These are phyloP conservation scores for Cryptus viduatorius DNA, from an alignment of 2,888 invertebrate genomes.

Conservation along the genomic window DNA sequence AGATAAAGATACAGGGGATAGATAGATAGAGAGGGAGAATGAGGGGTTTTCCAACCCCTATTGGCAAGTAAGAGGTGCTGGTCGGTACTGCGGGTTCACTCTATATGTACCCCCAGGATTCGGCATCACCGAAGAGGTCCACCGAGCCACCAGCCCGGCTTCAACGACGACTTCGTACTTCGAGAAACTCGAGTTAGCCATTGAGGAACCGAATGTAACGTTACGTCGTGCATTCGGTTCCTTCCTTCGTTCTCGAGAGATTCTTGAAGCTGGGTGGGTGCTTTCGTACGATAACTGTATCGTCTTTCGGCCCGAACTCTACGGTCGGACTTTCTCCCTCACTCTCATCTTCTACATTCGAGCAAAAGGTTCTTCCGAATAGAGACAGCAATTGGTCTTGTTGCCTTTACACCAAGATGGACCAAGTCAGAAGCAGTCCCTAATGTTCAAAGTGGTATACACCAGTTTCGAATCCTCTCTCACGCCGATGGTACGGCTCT, in stretches of 20 bases:
- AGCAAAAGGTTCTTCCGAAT: conserved; percentile 46
- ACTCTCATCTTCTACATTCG: conserved; percentile 31
- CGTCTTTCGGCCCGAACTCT: conserved; percentile 34
- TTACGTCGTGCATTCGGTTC: conserved; percentile 63
- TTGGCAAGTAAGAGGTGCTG: conserved; percentile 66
- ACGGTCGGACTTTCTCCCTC: conserved; percentile 51
- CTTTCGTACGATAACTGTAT: conserved; percentile 53
- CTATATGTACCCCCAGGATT: conserved; percentile 48
- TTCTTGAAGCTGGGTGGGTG: conserved; percentile 27
- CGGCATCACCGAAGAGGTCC: conserved; percentile 52
- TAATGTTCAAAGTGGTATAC: conserved; percentile 63
- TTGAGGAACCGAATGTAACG: conserved; percentile 77
- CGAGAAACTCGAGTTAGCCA: conserved; percentile 73
- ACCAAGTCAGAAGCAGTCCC: conserved; percentile 25
- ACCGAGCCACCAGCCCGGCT: conserved; percentile 28
- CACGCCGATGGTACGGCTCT: conserved; percentile 47
- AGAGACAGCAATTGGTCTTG: conserved; percentile 40
- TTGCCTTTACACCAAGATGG: conserved; percentile 50
- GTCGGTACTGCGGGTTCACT: conserved; percentile 54
- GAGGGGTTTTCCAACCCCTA: conserved; percentile 66
- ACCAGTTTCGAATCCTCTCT: conserved; percentile 51
- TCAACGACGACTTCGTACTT: conserved; percentile 67
- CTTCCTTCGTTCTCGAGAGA: conserved; percentile 58
- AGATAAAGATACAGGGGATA: conserved; percentile 40
- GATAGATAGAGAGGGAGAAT: conserved; percentile 53